Percentiles rank a stretch among this genome's conserved stretches.
These are phyloP conservation scores for Microcebus lehilahytsara DNA, from an alignment of 2,113 vertebrate species.

Conservation along the genomic window DNA sequence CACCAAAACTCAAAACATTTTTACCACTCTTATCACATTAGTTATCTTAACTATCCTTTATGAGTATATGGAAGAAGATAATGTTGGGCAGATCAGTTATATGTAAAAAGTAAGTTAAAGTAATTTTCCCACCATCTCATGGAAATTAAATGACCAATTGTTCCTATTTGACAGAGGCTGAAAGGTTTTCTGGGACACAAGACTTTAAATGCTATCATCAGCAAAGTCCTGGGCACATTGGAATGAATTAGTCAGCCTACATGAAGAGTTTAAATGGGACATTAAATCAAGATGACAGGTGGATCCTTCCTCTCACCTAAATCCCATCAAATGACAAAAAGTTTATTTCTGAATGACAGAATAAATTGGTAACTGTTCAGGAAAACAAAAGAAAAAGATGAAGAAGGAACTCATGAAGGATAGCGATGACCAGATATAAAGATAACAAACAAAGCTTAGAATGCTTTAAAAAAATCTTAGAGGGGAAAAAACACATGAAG, in stretches of 20 bases:
- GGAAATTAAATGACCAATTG: background rate
- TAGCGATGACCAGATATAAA: background rate
- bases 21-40: background rate
- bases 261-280: background rate
- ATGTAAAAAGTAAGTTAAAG: background rate
- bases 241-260: background rate
- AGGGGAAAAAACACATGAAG: background rate
- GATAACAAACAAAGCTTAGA: background rate
- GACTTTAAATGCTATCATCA: background rate
- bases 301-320: background rate
- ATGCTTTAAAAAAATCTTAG: background rate
- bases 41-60: background rate
- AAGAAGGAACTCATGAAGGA: background rate
- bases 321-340: background rate
- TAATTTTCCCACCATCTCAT: background rate
- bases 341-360: background rate
- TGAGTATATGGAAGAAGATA: background rate
- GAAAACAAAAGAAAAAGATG: background rate
- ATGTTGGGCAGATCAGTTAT: background rate
- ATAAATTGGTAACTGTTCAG: background rate
- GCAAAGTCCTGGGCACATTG: background rate
- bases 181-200: background rate
- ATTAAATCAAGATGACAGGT: background rate
- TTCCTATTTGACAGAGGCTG: background rate
- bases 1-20: background rate